Percentiles rank a stretch among this genome's conserved stretches.
phyloP scores from a whole-genome alignment of 2,113 vertebrate species.

The Oxyura jamaicensis region DNA sequence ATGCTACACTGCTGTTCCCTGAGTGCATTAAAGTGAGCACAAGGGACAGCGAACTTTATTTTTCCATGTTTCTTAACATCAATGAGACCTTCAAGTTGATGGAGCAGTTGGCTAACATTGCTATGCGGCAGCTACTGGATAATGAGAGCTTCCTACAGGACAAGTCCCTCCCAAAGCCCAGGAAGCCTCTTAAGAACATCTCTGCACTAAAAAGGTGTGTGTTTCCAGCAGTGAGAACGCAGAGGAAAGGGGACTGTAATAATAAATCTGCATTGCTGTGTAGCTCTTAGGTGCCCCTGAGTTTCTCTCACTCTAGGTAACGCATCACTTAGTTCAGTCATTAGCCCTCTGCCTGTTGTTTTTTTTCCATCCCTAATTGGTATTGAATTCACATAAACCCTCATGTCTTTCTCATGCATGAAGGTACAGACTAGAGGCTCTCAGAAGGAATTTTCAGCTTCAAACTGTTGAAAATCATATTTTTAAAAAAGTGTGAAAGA shows the following conservation, averaged over 20 bases:
- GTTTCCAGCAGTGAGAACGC: not conserved
- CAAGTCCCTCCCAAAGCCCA: slow-evolving; percentile 85
- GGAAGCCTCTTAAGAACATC: slow-evolving; percentile 88
- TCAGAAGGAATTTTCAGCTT: not conserved
- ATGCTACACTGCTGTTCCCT: slow-evolving; percentile 91
- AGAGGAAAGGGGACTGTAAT: not conserved
- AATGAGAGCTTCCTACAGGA: slow-evolving; percentile 89
- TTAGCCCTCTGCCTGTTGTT: not conserved
- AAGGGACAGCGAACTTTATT: slow-evolving; percentile 88
- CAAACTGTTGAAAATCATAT: not conserved
- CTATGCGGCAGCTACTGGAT: slow-evolving; percentile 93
- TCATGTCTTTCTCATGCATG: not conserved
- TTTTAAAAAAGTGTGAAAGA: not conserved
- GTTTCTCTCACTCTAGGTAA: not conserved
- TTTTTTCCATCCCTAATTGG: not conserved
- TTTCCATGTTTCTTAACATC: slow-evolving; percentile 98
- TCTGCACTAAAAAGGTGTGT: slow-evolving; percentile 88
- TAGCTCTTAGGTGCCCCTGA: not conserved
- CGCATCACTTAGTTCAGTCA: not conserved
- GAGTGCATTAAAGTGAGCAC: slow-evolving; percentile 94
- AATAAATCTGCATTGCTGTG: not conserved
- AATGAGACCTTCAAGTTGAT: slow-evolving; percentile 95
- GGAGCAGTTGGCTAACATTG: slow-evolving; percentile 96
- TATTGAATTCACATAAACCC: not conserved
- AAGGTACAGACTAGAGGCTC: not conserved